Conservation (phyloP, 2,113 vertebrate species). For the Alethe castanea region DNA sequence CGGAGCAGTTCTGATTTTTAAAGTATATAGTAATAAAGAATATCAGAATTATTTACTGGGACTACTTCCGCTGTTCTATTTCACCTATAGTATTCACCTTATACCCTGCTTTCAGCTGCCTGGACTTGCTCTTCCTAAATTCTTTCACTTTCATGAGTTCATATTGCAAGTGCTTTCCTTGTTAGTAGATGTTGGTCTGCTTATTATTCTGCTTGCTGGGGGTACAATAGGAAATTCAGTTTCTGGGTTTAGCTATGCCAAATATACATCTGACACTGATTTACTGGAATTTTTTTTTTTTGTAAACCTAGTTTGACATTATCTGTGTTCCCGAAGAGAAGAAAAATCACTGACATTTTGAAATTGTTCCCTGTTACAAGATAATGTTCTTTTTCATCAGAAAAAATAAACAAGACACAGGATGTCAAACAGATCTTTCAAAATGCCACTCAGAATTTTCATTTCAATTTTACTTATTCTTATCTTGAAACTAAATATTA, state of each 20-base stretch:
- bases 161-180: not conserved
- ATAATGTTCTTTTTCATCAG: slow-evolving; percentile 40
- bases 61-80: not conserved
- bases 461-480: slow-evolving; percentile 39
- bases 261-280: not conserved
- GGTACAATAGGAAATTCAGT: not conserved
- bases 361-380: slow-evolving; percentile 35
- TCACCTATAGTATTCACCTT: not conserved
- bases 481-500: slow-evolving; percentile 25
- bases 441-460: slow-evolving; percentile 52
- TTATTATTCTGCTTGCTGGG: not conserved
- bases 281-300: not conserved
- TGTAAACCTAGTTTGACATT: slow-evolving; percentile 12
- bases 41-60: not conserved
- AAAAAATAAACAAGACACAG: slow-evolving; percentile 44
- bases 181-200: not conserved
- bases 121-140: not conserved
- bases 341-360: slow-evolving; percentile 52
- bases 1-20: not conserved
- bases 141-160: not conserved
- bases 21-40: not conserved
- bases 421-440: slow-evolving; percentile 51
- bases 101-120: not conserved
- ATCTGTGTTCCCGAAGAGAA: not conserved
- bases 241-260: not conserved